Evolutionary conservation across 2,888 invertebrate species (phyloP), one percentile per base, ranked within the genome.

Genomic region (Orchesellides sinensis): DNA sequence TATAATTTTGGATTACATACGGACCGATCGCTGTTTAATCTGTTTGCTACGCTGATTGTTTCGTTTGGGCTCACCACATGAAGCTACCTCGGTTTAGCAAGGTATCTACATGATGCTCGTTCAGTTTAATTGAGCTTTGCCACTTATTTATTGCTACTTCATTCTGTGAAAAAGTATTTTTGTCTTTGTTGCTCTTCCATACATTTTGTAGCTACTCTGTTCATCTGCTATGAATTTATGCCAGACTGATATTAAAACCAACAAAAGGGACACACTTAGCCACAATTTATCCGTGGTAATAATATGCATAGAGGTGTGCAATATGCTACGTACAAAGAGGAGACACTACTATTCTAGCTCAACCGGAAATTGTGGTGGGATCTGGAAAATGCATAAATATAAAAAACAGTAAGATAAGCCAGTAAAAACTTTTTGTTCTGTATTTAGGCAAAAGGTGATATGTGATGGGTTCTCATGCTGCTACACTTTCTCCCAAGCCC

Each of bases 161-260:
- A n/a, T n/a, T n/a, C n/a, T n/a, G n/a, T n/a, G n/a, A n/a, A n/a
- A n/a, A n/a, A n/a, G n/a, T n/a, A n/a, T n/a, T n/a, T n/a, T n/a
- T n/a, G n/a, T n/a, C n/a, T n/a, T n/a, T n/a, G n/a, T n/a, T n/a
- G n/a, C n/a, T n/a, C n/a, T n/a, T n/a, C n/a, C n/a, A n/a, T n/a
- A n/a, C n/a, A n/a, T n/a, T n/a, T n/a, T n/a, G n/a, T n/a, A n/a
- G n/a, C n/a, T n/a, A n/a, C n/a, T n/a, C n/a, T n/a, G n/a, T n/a
- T n/a, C n/a, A n/a, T 2, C 10, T 40, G 40, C n/a, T 79, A 79
- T 79, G 63, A 73, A 80, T 80, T 80, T 73, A 80, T 80, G 80
- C 47, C 35, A 59, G 73, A 80, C 80, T 80, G 65, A 73, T 73
- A 80, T 80, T 80, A 80, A 80, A 80, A 80, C 40, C 32, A 45